Base-by-base conservation (phyloP, 1,140 invertebrate species). In the Ceratina calcarata region DNA sequence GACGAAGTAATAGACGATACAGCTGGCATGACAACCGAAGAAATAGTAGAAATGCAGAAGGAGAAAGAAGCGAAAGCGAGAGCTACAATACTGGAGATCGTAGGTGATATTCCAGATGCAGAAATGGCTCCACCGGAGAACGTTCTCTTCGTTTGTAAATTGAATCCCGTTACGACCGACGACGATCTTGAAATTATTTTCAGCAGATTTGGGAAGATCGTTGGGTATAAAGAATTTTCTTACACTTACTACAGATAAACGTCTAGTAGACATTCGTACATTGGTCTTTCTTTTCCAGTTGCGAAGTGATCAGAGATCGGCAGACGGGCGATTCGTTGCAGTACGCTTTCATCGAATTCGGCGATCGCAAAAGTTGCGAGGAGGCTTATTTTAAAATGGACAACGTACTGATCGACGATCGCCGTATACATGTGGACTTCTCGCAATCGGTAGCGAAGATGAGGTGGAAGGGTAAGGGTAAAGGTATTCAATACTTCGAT, bases 351-450 rank as follows among this genome's bases (percentile, higher is more conserved):
- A 98, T 99, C 85, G 99, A 99, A 92, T 99, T 99, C 94, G 97
- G 97, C 80, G 96, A 99, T 81, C 95, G 96, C 86, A 96, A 99
- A 91, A 95, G 98, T 13, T 99, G 99, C 94, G 99, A 99, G 94
- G 96, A 98, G 85, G 99, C 99, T 3, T 99, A 98, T 93, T 99
- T 99, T 87, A 99, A 99, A 94, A 99, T 99, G 99, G 99, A 99
- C 89, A 99, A 99, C 94, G 99, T 99, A 0, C 93, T 99, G 0
- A 99, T 99, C 87, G 99, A 99, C 93, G 99, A 99, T 90, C 93
- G 99, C 64, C 94, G 99, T 86, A 99, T 99, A 86, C 99, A 99
- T 92, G 99, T 99, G 2, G 99, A 99, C 92, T 99, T 99, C 93
- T 99, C 98, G 86, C 99, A 99, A 90, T 99, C 98, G 61, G 99